phyloP scores from a whole-genome alignment of 64 coral and sea anemone genomes.

The Dendrophyllia cribrosa region DNA sequence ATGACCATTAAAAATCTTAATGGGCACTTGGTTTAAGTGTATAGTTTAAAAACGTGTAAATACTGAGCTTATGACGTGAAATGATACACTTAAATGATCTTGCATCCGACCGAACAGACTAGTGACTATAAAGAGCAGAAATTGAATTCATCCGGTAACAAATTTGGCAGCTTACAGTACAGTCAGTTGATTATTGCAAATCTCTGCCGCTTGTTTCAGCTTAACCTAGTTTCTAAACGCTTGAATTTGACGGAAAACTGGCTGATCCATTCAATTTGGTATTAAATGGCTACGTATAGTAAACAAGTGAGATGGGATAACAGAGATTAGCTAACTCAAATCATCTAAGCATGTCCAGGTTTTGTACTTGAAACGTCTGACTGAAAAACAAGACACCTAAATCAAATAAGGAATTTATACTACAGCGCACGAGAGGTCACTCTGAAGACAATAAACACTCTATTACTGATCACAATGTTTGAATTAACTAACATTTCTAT shows the following conservation, averaged over 20 bases:
- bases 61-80: constrained; percentile 2
- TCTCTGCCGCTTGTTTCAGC: not conserved
- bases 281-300: not conserved
- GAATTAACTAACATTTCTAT: too few species aligned
- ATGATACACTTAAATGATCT: not conserved
- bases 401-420: too few species aligned
- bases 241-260: not conserved
- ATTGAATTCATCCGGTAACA: too few species aligned
- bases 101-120: not conserved
- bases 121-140: too few species aligned
- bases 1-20: not conserved
- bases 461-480: too few species aligned
- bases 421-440: too few species aligned
- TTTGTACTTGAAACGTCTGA: not conserved
- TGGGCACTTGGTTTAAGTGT: not conserved
- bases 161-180: too few species aligned
- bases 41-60: not conserved
- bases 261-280: not conserved
- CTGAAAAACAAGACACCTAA: constrained; percentile 5
- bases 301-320: too few species aligned
- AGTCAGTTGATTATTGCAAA: too few species aligned
- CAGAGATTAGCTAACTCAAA: not conserved
- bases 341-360: not conserved
- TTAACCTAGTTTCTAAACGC: not conserved
- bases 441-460: too few species aligned